Base-by-base conservation (phyloP, 1,140 invertebrate species). In the Ptiloglossa arizonensis region DNA sequence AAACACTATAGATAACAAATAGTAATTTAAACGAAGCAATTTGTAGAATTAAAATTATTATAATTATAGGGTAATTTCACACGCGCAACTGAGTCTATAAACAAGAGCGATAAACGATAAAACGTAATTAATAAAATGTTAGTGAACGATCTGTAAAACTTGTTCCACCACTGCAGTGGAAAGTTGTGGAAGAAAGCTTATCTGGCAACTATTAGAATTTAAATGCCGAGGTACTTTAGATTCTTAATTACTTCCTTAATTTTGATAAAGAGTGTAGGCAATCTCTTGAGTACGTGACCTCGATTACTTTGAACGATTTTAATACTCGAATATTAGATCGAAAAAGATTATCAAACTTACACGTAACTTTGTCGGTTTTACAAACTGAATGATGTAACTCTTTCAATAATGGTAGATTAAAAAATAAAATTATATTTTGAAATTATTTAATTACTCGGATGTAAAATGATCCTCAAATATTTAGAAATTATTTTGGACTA, bases 181-280 rank as follows among this genome's bases (percentile, higher is more conserved):
- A 86, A 80, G 62, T 76, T 54, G 27, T 35, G 52, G 54, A 85
- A 72, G 83, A 82, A 79, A 82, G 70, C 69, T 85, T 79, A 63
- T 56, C 27, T 19, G 44, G 44, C 62, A 73, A 62, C 68, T 52
- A 19, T 59, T 69, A 35, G 13, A n/a, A 79, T 62, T 69, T 1
- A 77, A 76, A 41, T n/a, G 60, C 27, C 67, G 77, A 82, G 50
- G 50, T 64, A 46, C 50, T 48, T 67, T 32, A 15, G 15, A 66
- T 52, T 32, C 27, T 62, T 82, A 78, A 79, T 69, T 32, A 41
- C 35, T 82, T 82, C 50, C 62, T 72, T 0, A 48, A 72, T 41
- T 68, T 72, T 62, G 13, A 13, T 38, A 50, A 13, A 64, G 41
- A 19, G 8, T 35, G 17, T 22, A 24, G 19, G 29, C 35, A 67